Conservation (phyloP, 1,140 invertebrate species). For the Muscidifurax raptorellus region DNA sequence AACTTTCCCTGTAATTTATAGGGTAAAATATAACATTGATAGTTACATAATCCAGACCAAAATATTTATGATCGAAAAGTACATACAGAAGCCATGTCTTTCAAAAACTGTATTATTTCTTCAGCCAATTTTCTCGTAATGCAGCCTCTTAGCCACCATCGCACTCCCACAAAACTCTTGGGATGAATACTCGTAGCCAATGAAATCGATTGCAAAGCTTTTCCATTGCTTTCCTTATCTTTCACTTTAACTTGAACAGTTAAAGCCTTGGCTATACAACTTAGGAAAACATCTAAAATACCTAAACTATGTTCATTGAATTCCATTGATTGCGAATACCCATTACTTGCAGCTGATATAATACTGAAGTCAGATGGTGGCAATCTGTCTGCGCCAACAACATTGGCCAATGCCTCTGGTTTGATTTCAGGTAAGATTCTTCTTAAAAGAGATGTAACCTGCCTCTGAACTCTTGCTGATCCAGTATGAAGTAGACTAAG, state of each 20-base stretch:
- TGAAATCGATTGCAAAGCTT: conserved; percentile 79
- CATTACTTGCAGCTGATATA: conserved; percentile 74
- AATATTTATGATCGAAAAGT: conserved; percentile 7
- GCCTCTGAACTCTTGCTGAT: conserved; percentile 94
- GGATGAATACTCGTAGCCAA: conserved; percentile 79
- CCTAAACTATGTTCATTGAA: conserved; percentile 81
- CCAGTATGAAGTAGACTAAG: conserved; percentile 93
- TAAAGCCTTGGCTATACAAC: conserved; percentile 90
- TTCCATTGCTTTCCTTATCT: conserved; percentile 79
- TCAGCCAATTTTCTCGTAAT: conserved; percentile 90
- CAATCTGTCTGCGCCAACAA: conserved; percentile 81
- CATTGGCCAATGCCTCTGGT: conserved; percentile 80
- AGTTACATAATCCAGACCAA: conserved; percentile 46
- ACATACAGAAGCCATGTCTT: conserved; percentile 93
- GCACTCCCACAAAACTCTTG: conserved; percentile 76
- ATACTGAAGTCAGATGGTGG: conserved; percentile 89
- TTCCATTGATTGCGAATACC: conserved; percentile 73
- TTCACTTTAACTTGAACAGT: conserved; percentile 92
- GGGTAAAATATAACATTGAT: background rate
- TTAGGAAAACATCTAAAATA: conserved; percentile 90
- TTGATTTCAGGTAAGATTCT: conserved; percentile 91
- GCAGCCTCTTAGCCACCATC: conserved; percentile 92
- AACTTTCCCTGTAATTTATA: conserved; percentile 83
- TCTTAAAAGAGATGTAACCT: conserved; percentile 88
- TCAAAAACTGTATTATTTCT: conserved; percentile 90